Conservation (phyloP, 2,797 vertebrate species). For the Lophius americanus region DNA sequence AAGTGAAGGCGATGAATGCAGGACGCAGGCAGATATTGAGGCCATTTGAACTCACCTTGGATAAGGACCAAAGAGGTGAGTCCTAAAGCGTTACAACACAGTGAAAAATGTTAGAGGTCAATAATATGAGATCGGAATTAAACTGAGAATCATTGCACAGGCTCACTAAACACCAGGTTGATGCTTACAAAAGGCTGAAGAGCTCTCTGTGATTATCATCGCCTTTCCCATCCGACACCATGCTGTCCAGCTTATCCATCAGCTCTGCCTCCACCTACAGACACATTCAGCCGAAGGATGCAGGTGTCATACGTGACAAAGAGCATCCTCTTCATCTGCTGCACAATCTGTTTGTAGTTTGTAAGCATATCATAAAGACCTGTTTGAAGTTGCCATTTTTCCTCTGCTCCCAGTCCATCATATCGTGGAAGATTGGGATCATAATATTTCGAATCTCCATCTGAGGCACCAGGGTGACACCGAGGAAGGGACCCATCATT, state of each 20-base stretch:
- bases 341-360: slow-evolving; percentile 4
- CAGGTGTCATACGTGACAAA: slow-evolving; percentile 25
- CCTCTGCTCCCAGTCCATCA: slow-evolving; percentile 99
- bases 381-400: slow-evolving; percentile 99
- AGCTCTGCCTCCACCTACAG: slow-evolving; percentile 96
- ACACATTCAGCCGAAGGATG: slow-evolving; percentile 43
- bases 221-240: slow-evolving; percentile 98
- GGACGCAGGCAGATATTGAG: slow-evolving; percentile 3
- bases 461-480: slow-evolving; percentile 96
- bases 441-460: slow-evolving; percentile 96
- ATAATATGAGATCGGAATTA: slow-evolving; percentile 64
- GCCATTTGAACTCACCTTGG: slow-evolving; percentile 86
- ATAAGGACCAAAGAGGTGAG: slow-evolving; percentile 98
- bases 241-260: slow-evolving; percentile 98
- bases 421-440: slow-evolving; percentile 99
- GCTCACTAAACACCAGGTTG: slow-evolving; percentile 28
- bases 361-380: slow-evolving; percentile 72
- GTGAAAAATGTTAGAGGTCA: slow-evolving; percentile 32
- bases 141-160: slow-evolving; percentile 23
- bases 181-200: slow-evolving; percentile 95
- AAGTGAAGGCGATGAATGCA: slow-evolving; percentile 8
- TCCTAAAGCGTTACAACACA: slow-evolving; percentile 79
- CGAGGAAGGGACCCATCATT: slow-evolving; percentile 98
- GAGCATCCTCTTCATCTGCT: neutral
- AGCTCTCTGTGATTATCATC: slow-evolving; percentile 99